Evolutionary conservation across 2,113 vertebrate genomes (phyloP), one percentile per base, ranked within the genome.

Genomic region (Tinamus guttatus): DNA sequence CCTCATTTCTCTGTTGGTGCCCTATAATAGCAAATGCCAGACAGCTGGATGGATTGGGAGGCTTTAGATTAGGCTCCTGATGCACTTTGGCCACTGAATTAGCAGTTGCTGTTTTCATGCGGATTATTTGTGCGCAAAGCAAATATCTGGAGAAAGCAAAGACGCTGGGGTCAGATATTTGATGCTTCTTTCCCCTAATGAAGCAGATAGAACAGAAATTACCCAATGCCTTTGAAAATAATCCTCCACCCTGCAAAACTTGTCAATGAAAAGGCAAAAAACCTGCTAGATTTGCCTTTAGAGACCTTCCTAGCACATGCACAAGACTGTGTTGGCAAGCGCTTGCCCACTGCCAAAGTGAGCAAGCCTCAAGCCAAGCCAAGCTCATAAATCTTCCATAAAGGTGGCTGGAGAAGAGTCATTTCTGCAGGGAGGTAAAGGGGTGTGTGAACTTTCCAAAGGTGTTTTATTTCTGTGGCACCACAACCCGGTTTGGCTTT

Each of bases 11-110:
- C 98, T 98, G 98, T 97, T 96, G 98, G 97, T 98, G 98, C 98
- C 97, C 98, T 98, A 98, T 98, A 98, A 99, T 98, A 98, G 98
- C 98, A 98, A 98, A 97, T 98, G 98, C 98, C 98, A 98, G 98
- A 98, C 97, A 97, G 95, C 98, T 98, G 98, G 98, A 98, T 97
- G 97, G 98, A 98, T 98, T 95, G 97, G 96, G 97, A 98, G 97
- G 93, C 97, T 98, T 98, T 97, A 97, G 97, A 98, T 98, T 97
- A 98, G 93, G 97, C 97, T 95, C 94, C 73, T 97, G 97, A 96
- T 97, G 97, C 97, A 98, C 98, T 98, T 97, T 97, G 97, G 97
- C 96, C 97, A 89, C 97, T 97, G 96, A 98, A 98, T 98, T 98
- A 98, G 98, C 97, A 97, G 96, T 97, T 97, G 95, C 93, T 90